Evolutionary conservation across 2,888 invertebrate genomes (phyloP).

Genomic region (Argyresthia goedartella): DNA sequence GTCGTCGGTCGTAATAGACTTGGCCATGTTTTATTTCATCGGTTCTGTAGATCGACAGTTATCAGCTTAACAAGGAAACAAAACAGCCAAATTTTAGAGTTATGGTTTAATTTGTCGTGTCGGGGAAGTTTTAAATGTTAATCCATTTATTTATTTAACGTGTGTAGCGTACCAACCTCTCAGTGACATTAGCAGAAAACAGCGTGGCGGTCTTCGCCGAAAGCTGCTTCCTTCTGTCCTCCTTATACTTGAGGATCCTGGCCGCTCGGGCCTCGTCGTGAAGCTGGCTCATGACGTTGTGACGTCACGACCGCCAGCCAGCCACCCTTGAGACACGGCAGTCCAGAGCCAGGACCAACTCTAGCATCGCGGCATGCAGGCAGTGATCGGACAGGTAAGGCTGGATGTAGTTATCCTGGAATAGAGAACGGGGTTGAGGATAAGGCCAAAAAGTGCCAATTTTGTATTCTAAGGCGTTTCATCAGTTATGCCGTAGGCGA

Average conservation of each 20-base stretch:
- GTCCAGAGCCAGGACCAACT: constrained; percentile 34
- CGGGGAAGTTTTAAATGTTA: too few species aligned
- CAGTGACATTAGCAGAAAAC: constrained; percentile 75
- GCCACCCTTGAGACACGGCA: constrained; percentile 25
- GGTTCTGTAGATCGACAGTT: too few species aligned
- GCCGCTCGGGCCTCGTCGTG: constrained; percentile 69
- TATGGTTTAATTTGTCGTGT: too few species aligned
- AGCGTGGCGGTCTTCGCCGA: constrained; percentile 72
- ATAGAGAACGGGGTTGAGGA: not conserved
- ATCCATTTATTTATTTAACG: too few species aligned
- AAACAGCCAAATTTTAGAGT: too few species aligned
- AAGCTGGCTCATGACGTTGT: constrained; percentile 46
- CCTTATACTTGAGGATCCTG: constrained; percentile 79
- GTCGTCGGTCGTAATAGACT: too few species aligned
- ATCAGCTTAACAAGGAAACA: too few species aligned
- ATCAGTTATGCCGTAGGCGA: too few species aligned
- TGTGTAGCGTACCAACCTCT: constrained; percentile 38
- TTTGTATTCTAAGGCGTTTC: too few species aligned
- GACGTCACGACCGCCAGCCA: constrained; percentile 47
- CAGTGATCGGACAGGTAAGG: constrained; percentile 52
- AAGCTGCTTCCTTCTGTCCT: constrained; percentile 77
- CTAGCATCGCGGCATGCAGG: constrained; percentile 65
- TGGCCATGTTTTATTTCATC: too few species aligned
- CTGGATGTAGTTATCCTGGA: constrained; percentile 26
- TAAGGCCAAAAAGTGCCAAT: not conserved